Conservation (phyloP, 2,888 invertebrate species). For the Dicycla oo region DNA sequence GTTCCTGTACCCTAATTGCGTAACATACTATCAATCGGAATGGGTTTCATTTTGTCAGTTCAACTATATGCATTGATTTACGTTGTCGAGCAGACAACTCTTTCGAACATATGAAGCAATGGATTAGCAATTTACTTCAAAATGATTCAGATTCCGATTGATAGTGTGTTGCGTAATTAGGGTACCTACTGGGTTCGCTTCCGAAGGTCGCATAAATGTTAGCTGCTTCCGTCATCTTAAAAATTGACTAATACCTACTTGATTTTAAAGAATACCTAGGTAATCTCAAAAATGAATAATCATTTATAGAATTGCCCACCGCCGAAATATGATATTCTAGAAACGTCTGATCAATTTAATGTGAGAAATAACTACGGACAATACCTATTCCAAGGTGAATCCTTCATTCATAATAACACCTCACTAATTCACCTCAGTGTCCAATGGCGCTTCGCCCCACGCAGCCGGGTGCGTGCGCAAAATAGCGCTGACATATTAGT, state of each 20-base stretch:
- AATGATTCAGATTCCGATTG: too few species aligned
- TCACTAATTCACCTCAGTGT: slow-evolving; percentile 70
- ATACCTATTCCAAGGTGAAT: slow-evolving; percentile 71
- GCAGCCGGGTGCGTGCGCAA: slow-evolving; percentile 76
- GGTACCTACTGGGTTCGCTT: not conserved
- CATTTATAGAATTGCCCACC: not conserved
- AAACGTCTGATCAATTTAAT: slow-evolving; percentile 8
- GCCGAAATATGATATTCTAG: not conserved
- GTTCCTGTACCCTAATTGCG: too few species aligned
- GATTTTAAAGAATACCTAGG: not conserved
- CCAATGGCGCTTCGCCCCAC: slow-evolving; percentile 67
- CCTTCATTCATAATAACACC: slow-evolving; percentile 50
- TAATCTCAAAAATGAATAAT: too few species aligned
- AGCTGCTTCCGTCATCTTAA: not conserved
- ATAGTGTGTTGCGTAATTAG: too few species aligned
- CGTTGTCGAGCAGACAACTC: too few species aligned
- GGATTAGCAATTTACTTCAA: too few species aligned
- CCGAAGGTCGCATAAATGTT: not conserved
- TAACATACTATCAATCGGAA: too few species aligned
- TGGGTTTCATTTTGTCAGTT: too few species aligned
- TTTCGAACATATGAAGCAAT: too few species aligned
- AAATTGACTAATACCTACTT: too few species aligned
- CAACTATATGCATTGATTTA: too few species aligned
- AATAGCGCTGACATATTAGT: slow-evolving; percentile 83
- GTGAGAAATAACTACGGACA: slow-evolving; percentile 42